Evolutionary conservation across 2,888 invertebrate genomes (phyloP).

Genomic region (Brachynemurus nebulosus): DNA sequence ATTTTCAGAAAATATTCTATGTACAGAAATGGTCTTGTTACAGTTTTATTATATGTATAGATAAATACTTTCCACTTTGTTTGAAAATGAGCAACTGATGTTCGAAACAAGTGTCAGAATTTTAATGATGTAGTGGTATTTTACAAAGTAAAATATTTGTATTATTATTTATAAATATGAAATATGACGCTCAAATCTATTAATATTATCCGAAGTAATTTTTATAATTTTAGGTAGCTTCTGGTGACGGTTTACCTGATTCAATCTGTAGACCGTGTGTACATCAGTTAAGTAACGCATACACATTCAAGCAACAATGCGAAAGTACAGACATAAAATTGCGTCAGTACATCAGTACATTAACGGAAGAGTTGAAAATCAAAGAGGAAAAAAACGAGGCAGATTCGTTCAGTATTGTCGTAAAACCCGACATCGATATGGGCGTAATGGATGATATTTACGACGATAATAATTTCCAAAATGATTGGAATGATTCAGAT

Average conservation of each 20-base stretch:
- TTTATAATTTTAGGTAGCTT: conserved; percentile 22
- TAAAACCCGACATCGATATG: conserved; percentile 20
- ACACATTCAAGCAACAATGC: conserved; percentile 30
- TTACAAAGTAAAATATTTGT: too few species aligned
- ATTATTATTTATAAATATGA: too few species aligned
- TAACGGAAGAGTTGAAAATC: conserved; percentile 9
- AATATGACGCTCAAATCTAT: not conserved
- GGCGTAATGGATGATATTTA: conserved; percentile 4
- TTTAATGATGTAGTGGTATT: too few species aligned
- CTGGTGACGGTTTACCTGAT: conserved; percentile 29
- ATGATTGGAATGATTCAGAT: not conserved
- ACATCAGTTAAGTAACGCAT: conserved; percentile 27
- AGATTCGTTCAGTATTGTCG: conserved; percentile 20
- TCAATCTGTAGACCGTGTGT: conserved; percentile 28
- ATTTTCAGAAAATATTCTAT: too few species aligned
- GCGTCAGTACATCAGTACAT: conserved; percentile 21
- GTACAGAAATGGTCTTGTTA: too few species aligned
- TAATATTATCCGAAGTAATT: conserved; percentile 1
- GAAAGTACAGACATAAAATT: conserved; percentile 29
- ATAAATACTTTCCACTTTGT: too few species aligned
- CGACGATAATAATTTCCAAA: not conserved
- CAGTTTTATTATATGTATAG: too few species aligned
- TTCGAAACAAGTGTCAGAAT: too few species aligned
- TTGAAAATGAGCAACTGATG: too few species aligned
- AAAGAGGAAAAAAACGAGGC: conserved; percentile 11